Base-by-base conservation (phyloP, 2,888 invertebrate genomes). In the Beris morrisii region DNA sequence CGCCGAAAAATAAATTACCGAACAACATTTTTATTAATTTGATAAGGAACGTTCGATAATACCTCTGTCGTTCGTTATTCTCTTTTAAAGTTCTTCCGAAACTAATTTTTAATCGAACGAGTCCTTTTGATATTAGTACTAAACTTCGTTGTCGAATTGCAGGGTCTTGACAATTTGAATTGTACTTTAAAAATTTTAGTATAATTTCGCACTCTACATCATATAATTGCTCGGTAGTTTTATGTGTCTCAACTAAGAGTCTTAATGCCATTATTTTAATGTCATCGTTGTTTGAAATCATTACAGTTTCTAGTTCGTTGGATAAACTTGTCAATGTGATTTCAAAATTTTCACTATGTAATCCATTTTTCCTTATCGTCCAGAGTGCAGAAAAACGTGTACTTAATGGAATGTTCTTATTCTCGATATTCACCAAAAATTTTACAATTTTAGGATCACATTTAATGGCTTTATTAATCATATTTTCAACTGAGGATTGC, bases 221-320 rank as follows among this genome's bases (percentile, higher is more conserved):
- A 0, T 83, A 76, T 70, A 91, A 85, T 11, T 81, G 71, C 75
- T 92, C 90, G 2, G 93, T 91, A 2, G 86, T 86, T 76, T 89
- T 90, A 59, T 86, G 87, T 1, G 86, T 88, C 73, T 92, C 91
- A 59, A 90, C 87, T 43, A 94, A 77, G 22, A 93, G 79, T 0
- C 86, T 84, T 58, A 93, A 82, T 0, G 88, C 85, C 70, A 88
- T 83, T 6, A 92, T 79, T 31, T 92, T 84, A 2, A 88, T 85
- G 87, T 93, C 75, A 54, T 80, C 77, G 38, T 75, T 74, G 56
- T 73, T 72, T 0, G 75, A 76, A 0, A 84, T 81, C 32, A 89
- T 83, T 4, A 87, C 87, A 59, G 76, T 72, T 67, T 83, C 77
- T 56, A 91, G 76, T 30, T 82, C 76, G 4, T 81, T 32, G 3